phyloP scores from a whole-genome alignment of 64 coral and sea anemone genomes.

The Montipora foliosa region DNA sequence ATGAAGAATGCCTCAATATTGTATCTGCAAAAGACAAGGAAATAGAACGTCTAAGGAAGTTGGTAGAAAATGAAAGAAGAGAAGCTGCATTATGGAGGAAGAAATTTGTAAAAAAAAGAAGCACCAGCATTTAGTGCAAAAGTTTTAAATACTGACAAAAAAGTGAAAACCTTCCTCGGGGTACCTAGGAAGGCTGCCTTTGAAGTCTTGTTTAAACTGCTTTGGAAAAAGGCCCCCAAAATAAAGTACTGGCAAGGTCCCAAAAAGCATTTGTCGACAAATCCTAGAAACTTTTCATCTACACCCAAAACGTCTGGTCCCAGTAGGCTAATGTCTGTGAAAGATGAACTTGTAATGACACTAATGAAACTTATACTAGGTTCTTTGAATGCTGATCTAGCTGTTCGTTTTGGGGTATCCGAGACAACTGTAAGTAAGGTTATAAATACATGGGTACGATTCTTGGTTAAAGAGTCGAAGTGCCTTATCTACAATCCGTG shows the following conservation, averaged over 20 bases:
- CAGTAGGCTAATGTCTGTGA: conserved; percentile 33
- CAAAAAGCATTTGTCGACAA: conserved; percentile 29
- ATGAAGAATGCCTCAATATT: too few relatives aligned
- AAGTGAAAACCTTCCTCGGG: conserved; percentile 41
- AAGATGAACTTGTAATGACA: conserved; percentile 59
- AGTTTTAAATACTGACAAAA: conserved; percentile 57
- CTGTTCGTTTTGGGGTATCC: conserved; percentile 49
- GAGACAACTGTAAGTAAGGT: conserved; percentile 60
- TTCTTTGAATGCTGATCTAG: conserved; percentile 60
- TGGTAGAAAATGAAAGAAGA: too few relatives aligned
- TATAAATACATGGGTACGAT: conserved; percentile 23
- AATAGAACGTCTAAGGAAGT: too few relatives aligned
- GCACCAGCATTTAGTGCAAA: conserved; percentile 17
- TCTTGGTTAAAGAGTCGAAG: conserved; percentile 41
- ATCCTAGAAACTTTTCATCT: conserved; percentile 30
- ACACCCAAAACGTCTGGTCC: conserved; percentile 46
- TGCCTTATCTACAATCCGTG: conserved; percentile 42
- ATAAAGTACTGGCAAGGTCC: conserved; percentile 34
- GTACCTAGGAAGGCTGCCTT: conserved; percentile 48
- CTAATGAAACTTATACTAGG: conserved; percentile 58
- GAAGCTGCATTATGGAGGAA: too few relatives aligned
- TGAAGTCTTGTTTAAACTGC: conserved; percentile 36
- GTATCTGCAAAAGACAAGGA: too few relatives aligned
- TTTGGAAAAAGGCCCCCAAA: conserved; percentile 57
- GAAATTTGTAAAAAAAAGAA: too few relatives aligned